A percentile compares a stretch with the other conserved stretches of the same genome.
These are phyloP conservation scores for Brachionus asplanchnoidis DNA, from an alignment of 1,140 invertebrate genomes.

Conservation along the genomic window DNA sequence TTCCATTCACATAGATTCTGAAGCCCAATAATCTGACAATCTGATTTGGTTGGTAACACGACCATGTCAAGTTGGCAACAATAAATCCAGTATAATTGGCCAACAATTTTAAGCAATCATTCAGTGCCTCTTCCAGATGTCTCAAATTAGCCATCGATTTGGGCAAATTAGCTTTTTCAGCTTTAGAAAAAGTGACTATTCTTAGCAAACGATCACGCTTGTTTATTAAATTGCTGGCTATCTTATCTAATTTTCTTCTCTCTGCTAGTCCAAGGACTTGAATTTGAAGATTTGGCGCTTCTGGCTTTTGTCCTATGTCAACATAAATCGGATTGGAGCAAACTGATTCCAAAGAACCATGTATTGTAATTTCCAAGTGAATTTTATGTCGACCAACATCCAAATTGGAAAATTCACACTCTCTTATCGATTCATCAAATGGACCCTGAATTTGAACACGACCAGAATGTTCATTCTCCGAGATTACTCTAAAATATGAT, in stretches of 20 bases:
- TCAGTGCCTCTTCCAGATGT: conserved; percentile 52
- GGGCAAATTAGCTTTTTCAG: conserved; percentile 46
- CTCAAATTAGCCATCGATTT: conserved; percentile 50
- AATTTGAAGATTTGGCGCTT: conserved; percentile 52
- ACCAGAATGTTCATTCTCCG: neutral
- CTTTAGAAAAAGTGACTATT: neutral
- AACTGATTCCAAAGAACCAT: conserved; percentile 51
- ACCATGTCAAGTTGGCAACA: conserved; percentile 54
- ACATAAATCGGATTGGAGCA: conserved; percentile 51
- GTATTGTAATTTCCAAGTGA: conserved; percentile 45
- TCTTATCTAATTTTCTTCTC: conserved; percentile 52
- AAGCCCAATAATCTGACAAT: conserved; percentile 51
- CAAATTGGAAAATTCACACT: conserved; percentile 16
- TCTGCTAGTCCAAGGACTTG: conserved; percentile 54
- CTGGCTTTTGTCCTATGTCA: conserved; percentile 50
- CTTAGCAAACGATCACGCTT: conserved; percentile 51
- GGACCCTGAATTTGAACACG: conserved; percentile 21
- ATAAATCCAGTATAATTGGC: conserved; percentile 53
- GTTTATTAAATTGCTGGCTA: conserved; percentile 55
- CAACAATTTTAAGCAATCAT: conserved; percentile 50
- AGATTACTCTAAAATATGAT: conserved; percentile 53
- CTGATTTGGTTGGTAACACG: conserved; percentile 51
- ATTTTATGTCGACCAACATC: conserved; percentile 29
- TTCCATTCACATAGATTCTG: conserved; percentile 55
- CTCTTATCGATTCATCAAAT: neutral